A percentile compares a stretch with the other conserved stretches of the same genome.
Conservation (phyloP, 2,797 vertebrate genomes). For the Myotis findleyi region DNA sequence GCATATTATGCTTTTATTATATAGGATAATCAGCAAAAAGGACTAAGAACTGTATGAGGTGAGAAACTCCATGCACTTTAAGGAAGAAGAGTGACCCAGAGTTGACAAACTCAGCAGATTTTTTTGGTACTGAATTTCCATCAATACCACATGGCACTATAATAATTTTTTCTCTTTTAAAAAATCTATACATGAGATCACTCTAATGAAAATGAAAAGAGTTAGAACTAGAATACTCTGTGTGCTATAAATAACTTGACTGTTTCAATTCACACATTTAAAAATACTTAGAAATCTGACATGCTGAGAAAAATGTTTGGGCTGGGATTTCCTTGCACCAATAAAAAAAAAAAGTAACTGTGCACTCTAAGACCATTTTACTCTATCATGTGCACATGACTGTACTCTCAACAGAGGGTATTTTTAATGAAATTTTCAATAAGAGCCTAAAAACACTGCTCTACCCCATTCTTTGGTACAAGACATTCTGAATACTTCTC, state of each 20-base stretch:
- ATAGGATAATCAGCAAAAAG: not conserved
- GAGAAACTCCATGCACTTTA: not conserved
- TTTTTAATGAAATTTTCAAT: not conserved
- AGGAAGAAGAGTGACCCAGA: not conserved
- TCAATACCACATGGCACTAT: not conserved
- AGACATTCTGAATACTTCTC: not conserved
- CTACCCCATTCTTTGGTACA: not conserved
- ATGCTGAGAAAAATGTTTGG: not conserved
- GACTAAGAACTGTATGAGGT: not conserved
- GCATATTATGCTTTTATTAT: no score
- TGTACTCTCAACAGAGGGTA: not conserved
- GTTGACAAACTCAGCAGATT: not conserved
- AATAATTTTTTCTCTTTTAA: not conserved
- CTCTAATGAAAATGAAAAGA: not conserved
- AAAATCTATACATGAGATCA: slow-evolving; percentile 14
- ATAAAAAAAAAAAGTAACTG: not conserved
- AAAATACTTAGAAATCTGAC: not conserved
- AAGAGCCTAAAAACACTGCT: not conserved
- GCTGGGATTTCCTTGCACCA: not conserved
- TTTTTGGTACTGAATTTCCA: slow-evolving; percentile 24
- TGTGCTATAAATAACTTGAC: not conserved
- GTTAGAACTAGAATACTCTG: not conserved
- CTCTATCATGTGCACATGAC: not conserved
- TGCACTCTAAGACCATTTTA: not conserved
- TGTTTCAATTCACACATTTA: not conserved